These are phyloP conservation scores for Syngnathoides biaculeatus DNA, from an alignment of 2,113 vertebrate genomes.

Conservation along the genomic window DNA sequence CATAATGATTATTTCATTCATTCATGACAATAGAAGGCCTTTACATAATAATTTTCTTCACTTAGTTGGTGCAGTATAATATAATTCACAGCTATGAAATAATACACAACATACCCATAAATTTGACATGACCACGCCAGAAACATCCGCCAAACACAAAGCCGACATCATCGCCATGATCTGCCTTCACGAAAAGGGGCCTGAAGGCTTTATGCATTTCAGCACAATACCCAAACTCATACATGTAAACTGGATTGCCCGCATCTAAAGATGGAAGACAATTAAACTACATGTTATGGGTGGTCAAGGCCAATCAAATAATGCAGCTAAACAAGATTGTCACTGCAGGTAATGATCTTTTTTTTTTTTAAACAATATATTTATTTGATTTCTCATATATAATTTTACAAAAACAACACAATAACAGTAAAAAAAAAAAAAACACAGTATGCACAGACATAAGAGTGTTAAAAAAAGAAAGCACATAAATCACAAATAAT, in stretches of 20 bases:
- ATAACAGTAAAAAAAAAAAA: too few species aligned
- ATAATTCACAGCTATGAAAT: not conserved
- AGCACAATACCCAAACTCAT: constrained; percentile 81
- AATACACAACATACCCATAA: constrained; percentile 44
- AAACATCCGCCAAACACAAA: constrained; percentile 85
- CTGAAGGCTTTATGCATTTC: constrained; percentile 42
- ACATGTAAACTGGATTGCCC: constrained; percentile 81
- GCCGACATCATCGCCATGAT: constrained; percentile 79
- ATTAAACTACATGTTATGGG: not conserved
- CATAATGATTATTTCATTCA: not conserved
- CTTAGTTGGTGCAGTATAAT: not conserved
- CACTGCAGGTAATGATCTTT: not conserved
- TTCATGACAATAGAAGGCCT: not conserved
- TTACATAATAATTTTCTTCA: not conserved
- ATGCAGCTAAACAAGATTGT: not conserved
- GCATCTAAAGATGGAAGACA: constrained; percentile 62
- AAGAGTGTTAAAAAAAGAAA: too few species aligned
- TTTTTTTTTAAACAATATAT: too few species aligned
- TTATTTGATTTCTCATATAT: too few species aligned
- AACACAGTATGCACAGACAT: too few species aligned
- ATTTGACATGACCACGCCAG: constrained; percentile 57
- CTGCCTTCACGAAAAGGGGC: constrained; percentile 84
- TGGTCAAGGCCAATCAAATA: constrained; percentile 11
- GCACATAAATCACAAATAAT: too few species aligned
- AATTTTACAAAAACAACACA: too few species aligned